phyloP scores from a whole-genome alignment of 2,888 invertebrate species.

The Abscondita cerata region DNA sequence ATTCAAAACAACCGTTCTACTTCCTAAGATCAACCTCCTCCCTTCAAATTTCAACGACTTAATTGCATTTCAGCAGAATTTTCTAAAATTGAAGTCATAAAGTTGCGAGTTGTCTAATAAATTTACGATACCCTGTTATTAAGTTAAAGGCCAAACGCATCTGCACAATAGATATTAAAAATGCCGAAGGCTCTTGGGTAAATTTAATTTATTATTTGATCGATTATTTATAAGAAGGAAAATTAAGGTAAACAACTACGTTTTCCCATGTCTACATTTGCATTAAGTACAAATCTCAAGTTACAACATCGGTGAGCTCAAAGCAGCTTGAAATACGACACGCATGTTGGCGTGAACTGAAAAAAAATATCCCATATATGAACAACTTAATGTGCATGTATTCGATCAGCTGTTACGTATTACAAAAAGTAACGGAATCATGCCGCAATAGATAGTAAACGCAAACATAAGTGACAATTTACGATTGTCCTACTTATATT shows the following conservation, averaged over 20 bases:
- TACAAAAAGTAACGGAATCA: conserved; percentile 14
- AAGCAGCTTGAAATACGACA: conserved; percentile 21
- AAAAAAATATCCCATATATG: conserved; percentile 5
- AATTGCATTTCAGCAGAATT: not conserved
- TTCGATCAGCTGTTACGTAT: conserved; percentile 16
- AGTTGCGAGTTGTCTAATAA: not conserved
- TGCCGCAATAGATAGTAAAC: conserved; percentile 2
- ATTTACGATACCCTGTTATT: not conserved
- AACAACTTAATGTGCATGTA: not conserved
- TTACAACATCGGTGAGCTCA: conserved; percentile 22
- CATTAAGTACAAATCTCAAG: conserved; percentile 22
- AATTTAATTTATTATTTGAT: conserved; percentile 35
- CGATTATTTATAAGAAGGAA: conserved; percentile 27
- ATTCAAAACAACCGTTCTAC: too few relatives aligned
- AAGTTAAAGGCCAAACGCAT: not conserved
- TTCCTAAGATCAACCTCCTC: too few relatives aligned
- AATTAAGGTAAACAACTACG: conserved; percentile 36
- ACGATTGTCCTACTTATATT: not conserved
- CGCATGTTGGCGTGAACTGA: conserved; percentile 6
- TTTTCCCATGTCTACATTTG: conserved; percentile 24
- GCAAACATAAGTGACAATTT: not conserved
- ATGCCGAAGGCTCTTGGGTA: conserved; percentile 26
- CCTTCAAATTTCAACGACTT: not conserved
- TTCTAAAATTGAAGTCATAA: not conserved
- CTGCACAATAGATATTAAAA: not conserved